Percentiles rank a stretch among this genome's conserved stretches.
These are phyloP conservation scores for Eledona agricola DNA, from an alignment of 2,888 invertebrate genomes.

Conservation along the genomic window DNA sequence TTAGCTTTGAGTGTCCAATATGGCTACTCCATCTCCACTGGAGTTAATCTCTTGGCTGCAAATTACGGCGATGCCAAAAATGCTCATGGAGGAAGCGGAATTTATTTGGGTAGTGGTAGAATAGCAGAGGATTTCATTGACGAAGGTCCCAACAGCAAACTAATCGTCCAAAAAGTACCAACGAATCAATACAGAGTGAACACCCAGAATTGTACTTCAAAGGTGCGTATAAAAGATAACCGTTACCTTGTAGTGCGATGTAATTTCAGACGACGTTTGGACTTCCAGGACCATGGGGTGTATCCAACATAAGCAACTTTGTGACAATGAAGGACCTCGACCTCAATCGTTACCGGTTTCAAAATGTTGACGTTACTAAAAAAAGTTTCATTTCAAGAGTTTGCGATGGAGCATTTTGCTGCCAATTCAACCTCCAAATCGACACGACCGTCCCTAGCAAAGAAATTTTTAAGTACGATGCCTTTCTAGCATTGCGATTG, in stretches of 20 bases:
- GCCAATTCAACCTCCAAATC: constrained; percentile 42
- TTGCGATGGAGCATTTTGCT: constrained; percentile 46
- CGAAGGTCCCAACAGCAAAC: constrained; percentile 39
- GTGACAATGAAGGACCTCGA: constrained; percentile 39
- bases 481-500: not conserved
- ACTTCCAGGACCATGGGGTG: constrained; percentile 7
- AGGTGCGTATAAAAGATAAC: constrained; percentile 5
- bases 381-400: constrained; percentile 37
- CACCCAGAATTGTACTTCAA: not conserved
- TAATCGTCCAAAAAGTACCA: constrained; percentile 24
- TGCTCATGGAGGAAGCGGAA: constrained; percentile 48
- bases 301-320: constrained; percentile 36
- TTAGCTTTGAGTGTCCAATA: constrained; percentile 47
- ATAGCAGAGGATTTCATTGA: constrained; percentile 30
- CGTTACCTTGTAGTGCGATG: not conserved
- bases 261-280: constrained; percentile 33
- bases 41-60: constrained; percentile 49
- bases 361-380: constrained; percentile 38
- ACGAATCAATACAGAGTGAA: not conserved
- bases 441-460: constrained; percentile 21
- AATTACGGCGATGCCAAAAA: constrained; percentile 41
- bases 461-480: constrained; percentile 47
- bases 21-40: constrained; percentile 47
- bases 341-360: constrained; percentile 38
- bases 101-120: constrained; percentile 44